Base-by-base conservation (phyloP, 2,797 vertebrate species). In the Eospalax fontanierii region DNA sequence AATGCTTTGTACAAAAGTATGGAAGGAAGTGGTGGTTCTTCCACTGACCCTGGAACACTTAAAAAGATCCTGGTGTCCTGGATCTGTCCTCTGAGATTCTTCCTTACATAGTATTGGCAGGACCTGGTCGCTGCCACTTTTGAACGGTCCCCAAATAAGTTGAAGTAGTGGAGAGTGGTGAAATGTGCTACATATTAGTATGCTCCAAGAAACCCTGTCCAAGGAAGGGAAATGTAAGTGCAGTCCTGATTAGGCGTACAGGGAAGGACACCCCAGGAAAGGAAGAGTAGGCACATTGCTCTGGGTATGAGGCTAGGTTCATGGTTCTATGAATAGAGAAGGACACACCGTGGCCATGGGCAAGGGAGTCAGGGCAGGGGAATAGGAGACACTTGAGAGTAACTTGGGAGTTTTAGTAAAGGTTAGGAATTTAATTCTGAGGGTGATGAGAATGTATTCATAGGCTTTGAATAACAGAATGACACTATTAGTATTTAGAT, bases 1-100 rank as follows among this genome's bases (percentile, higher is more conserved):
- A 85, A 35, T 75, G 70, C 19, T 81, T 87, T 15, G 89, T 38
- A 65, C 75, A 33, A 95, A 75, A 66, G 35, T 38, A 22, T 94
- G 40, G 71, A 91, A 61, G 59, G 33, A 68, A 91, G 8, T 46
- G 57, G n/a, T 74, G 3, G 5, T 79, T 86, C 38, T 93, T 93
- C 8, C 35, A 82, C 21, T 43, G 57, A 91, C 30, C 1, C 11
- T 40, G 0, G 15, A 54, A 4, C 30, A 74, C n/a, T 87, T 74
- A 3, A 10, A 70, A 95, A 46, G 74, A 87, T 73, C 0, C 15
- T 16, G 2, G 8, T 61, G 63, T 63, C 16, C 63, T 11, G 33
- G 91, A 38, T 66, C 28, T 28, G 33, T 40, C 50, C 30, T 40
- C 8, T 40, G 65, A 93, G 61, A 70, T 46, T 61, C 4, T n/a